Conservation (phyloP, 2,113 vertebrate species). For the Perca fluviatilis region DNA sequence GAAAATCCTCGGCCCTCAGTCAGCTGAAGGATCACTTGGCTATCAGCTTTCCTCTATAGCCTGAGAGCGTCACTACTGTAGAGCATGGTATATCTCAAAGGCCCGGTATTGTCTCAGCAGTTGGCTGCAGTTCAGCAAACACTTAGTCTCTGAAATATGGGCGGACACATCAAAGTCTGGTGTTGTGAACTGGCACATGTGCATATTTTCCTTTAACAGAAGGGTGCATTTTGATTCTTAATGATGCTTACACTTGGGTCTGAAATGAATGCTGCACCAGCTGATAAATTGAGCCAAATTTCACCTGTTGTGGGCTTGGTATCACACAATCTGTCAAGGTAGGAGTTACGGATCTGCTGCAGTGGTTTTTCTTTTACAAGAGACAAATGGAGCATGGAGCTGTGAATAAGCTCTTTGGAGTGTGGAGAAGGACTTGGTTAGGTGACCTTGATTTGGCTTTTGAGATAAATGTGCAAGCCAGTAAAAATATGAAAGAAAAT, state of each 20-base stretch:
- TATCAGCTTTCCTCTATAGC: constrained; percentile 71
- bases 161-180: constrained; percentile 69
- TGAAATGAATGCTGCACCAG: constrained; percentile 59
- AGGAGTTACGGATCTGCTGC: constrained; percentile 57
- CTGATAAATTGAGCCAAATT: constrained; percentile 64
- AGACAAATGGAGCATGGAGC: constrained; percentile 63
- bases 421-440: constrained; percentile 44
- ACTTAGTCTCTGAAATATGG: constrained; percentile 73
- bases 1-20: constrained; percentile 55
- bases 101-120: constrained; percentile 55
- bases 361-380: constrained; percentile 37
- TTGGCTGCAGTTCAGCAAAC: constrained; percentile 70
- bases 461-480: constrained; percentile 54
- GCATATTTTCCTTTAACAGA: constrained; percentile 59
- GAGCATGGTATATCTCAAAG: constrained; percentile 75
- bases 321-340: constrained; percentile 70
- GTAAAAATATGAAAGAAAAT: constrained; percentile 28
- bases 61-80: constrained; percentile 60
- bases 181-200: constrained; percentile 62
- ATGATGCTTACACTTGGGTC: constrained; percentile 68
- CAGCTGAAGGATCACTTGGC: constrained; percentile 66
- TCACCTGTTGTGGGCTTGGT: constrained; percentile 77
- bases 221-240: constrained; percentile 66
- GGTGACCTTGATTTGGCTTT: constrained; percentile 75
- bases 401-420: constrained; percentile 56